Conservation (phyloP, 2,888 invertebrate genomes). For the Chouioia cunea region DNA sequence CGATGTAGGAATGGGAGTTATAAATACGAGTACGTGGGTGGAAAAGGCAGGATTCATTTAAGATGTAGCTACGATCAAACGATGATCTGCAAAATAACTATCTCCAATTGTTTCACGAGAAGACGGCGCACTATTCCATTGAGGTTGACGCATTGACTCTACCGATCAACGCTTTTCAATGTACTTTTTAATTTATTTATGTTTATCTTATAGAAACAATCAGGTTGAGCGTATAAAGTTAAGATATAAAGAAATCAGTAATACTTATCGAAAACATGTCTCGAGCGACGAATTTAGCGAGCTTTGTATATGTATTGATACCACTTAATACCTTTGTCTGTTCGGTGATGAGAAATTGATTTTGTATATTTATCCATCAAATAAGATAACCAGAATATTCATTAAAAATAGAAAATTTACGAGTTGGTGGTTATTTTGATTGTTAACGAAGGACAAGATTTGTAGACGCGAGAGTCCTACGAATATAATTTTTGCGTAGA, state of each 20-base stretch:
- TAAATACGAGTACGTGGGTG: conserved; percentile 33
- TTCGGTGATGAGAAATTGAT: conserved; percentile 41
- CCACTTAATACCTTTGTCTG: conserved; percentile 38
- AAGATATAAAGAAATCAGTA: no score
- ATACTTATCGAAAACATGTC: conserved; percentile 54
- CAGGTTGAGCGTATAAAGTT: conserved; percentile 48
- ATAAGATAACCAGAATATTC: conserved; percentile 40
- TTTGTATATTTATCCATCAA: conserved; percentile 45
- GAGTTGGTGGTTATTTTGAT: conserved; percentile 38
- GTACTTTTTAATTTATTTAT: conserved; percentile 64
- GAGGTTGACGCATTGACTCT: conserved; percentile 57
- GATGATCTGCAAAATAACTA: conserved; percentile 51
- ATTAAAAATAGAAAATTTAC: conserved; percentile 35
- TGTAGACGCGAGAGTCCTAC: conserved; percentile 24
- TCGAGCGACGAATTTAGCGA: conserved; percentile 57
- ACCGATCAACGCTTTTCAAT: conserved; percentile 59
- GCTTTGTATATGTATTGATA: conserved; percentile 53
- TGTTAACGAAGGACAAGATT: conserved; percentile 11
- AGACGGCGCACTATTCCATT: conserved; percentile 53
- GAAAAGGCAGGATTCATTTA: conserved; percentile 48
- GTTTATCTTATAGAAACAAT: conserved; percentile 57
- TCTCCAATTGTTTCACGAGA: conserved; percentile 52
- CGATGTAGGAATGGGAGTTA: neutral
- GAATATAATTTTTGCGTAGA: conserved; percentile 34
- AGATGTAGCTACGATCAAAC: conserved; percentile 51